A percentile compares a stretch with the other conserved stretches of the same genome.
These are phyloP conservation scores for Empis livida DNA, from an alignment of 2,888 invertebrate species.

Conservation along the genomic window DNA sequence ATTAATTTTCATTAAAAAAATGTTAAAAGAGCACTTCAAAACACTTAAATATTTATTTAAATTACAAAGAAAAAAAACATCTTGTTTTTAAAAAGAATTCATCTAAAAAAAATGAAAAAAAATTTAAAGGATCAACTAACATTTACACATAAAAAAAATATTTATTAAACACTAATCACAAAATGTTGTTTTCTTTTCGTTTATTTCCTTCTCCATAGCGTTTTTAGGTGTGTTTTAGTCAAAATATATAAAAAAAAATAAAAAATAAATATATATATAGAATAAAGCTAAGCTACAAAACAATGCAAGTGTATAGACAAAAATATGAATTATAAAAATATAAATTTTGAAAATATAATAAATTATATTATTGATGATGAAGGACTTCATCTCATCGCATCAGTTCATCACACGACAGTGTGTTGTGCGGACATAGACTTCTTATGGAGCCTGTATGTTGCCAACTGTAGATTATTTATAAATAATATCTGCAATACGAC, in stretches of 20 bases:
- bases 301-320: constrained; percentile 3
- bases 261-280: background rate
- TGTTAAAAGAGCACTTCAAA: too few species aligned
- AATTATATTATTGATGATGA: constrained; percentile 5
- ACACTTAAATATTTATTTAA: constrained; percentile 3
- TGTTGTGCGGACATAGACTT: too few species aligned
- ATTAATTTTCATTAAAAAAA: too few species aligned
- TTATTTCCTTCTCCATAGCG: constrained; percentile 36
- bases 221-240: constrained; percentile 30
- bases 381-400: constrained; percentile 5
- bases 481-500: constrained; percentile 4
- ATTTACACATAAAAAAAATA: too few species aligned
- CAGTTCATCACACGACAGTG: too few species aligned
- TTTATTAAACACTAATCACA: constrained; percentile 27
- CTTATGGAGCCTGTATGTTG: too few species aligned
- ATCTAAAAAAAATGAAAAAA: constrained; percentile 8
- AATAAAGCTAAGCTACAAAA: background rate
- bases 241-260: constrained; percentile 14
- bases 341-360: too few species aligned
- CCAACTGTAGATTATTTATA: too few species aligned
- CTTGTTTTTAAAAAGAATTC: constrained; percentile 12
- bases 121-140: too few species aligned
- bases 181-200: constrained; percentile 34
- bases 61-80: constrained; percentile 8
- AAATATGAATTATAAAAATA: background rate